A percentile compares a stretch with the other conserved stretches of the same genome.
Conservation (phyloP, 2,888 invertebrate species). For the Brenthis daphne region DNA sequence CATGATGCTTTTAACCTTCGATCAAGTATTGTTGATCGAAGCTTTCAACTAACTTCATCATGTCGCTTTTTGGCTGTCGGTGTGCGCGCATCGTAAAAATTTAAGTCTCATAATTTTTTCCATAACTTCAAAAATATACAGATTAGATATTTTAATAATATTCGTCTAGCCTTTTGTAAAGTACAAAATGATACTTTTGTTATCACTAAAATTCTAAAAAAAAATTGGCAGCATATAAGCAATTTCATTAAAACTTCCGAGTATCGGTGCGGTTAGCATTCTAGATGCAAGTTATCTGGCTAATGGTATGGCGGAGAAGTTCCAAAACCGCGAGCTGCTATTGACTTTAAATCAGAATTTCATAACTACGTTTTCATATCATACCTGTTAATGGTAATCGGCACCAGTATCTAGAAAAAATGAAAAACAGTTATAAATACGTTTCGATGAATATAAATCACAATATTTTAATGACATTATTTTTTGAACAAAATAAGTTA, state of each 20-base stretch:
- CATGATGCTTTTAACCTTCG: no score
- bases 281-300: constrained; percentile 17
- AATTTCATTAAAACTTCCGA: constrained; percentile 23
- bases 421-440: neutral
- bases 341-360: constrained; percentile 7
- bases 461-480: no score
- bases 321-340: constrained; percentile 7
- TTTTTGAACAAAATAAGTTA: no score
- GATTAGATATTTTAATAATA: no score
- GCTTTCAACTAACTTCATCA: no score
- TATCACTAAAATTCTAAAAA: neutral
- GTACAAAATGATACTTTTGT: no score
- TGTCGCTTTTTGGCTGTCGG: no score
- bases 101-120: no score
- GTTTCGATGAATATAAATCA: neutral
- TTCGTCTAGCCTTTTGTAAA: no score
- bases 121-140: no score
- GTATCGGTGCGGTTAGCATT: constrained; percentile 4
- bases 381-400: constrained; percentile 2
- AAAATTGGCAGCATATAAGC: constrained; percentile 16
- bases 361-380: constrained; percentile 4
- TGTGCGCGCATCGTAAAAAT: no score
- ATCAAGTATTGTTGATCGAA: no score
- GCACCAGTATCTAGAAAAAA: constrained; percentile 6
- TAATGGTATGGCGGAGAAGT: constrained; percentile 23